phyloP scores from a whole-genome alignment of 1,140 invertebrate genomes.

The Sarcophaga peregrina region DNA sequence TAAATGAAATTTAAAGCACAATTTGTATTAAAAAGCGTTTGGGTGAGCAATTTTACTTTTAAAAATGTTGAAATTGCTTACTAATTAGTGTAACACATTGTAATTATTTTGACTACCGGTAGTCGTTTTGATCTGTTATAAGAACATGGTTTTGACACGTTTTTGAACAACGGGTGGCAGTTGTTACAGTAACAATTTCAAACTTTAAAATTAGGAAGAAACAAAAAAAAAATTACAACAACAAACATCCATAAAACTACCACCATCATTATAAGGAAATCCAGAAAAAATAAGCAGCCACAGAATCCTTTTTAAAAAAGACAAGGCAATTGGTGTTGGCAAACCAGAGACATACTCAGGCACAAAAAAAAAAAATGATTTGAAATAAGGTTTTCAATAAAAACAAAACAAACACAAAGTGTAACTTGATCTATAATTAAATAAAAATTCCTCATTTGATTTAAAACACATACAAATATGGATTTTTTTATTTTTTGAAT shows the following conservation, averaged over 20 bases:
- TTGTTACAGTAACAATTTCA: not conserved
- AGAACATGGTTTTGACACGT: not conserved
- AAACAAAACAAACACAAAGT: not conserved
- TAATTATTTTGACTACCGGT: not conserved
- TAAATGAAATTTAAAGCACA: too few relatives aligned
- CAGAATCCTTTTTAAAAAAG: not conserved
- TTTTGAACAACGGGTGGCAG: not conserved
- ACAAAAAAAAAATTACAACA: too few relatives aligned
- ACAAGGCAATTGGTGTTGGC: not conserved
- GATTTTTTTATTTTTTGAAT: too few relatives aligned
- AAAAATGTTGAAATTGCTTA: not conserved
- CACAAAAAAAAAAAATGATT: too few relatives aligned
- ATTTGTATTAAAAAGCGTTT: too few relatives aligned
- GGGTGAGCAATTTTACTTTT: too few relatives aligned
- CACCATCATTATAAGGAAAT: not conserved
- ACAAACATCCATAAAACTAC: not conserved
- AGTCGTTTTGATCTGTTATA: not conserved
- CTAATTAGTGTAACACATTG: not conserved
- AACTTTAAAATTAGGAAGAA: not conserved
- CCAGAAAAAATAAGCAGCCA: not conserved
- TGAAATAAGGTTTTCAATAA: not conserved
- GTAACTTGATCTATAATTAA: slow-evolving; percentile 22
- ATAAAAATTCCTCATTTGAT: not conserved
- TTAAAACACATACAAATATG: not conserved
- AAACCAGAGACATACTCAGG: too few relatives aligned